These are phyloP conservation scores for Listronotus bonariensis DNA, from an alignment of 1,140 invertebrate genomes.

Conservation along the genomic window DNA sequence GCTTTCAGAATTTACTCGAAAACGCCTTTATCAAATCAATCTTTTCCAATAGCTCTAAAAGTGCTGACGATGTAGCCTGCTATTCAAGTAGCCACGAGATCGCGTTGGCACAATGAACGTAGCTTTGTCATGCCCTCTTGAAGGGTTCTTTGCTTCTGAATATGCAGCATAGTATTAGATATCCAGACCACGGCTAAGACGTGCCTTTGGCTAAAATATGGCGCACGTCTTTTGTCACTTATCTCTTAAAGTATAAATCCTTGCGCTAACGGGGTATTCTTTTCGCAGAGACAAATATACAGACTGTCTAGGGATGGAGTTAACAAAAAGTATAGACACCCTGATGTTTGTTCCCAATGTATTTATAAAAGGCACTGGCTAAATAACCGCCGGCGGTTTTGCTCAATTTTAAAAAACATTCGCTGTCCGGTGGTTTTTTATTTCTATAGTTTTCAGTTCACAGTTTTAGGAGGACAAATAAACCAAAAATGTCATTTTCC, in stretches of 20 bases:
- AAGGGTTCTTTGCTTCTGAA: slow-evolving; percentile 44
- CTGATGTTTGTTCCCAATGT: no score
- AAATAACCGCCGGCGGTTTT: no score
- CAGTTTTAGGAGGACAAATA: no score
- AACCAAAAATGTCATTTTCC: no score
- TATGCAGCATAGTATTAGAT: slow-evolving; percentile 46
- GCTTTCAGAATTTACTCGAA: slow-evolving; percentile 42
- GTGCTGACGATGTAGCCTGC: slow-evolving; percentile 48
- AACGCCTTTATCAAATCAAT: slow-evolving; percentile 50
- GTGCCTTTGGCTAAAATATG: slow-evolving; percentile 18
- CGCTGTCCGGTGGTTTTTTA: no score
- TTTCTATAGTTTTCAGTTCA: no score
- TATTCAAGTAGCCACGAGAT: slow-evolving; percentile 46
- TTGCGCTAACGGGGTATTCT: neutral
- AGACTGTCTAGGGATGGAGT: no score
- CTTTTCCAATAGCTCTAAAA: slow-evolving; percentile 47
- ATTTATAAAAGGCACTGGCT: no score
- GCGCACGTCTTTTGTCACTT: slow-evolving; percentile 26
- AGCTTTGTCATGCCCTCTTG: slow-evolving; percentile 45
- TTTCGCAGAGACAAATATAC: no score
- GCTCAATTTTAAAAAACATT: no score
- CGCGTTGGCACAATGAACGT: slow-evolving; percentile 41
- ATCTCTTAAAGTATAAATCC: slow-evolving; percentile 23
- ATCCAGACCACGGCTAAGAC: slow-evolving; percentile 18
- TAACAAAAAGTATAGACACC: no score